Percentiles rank a stretch among this genome's conserved stretches.
These are phyloP conservation scores for Onychomys arenicola DNA, from an alignment of 2,797 vertebrate genomes.

Conservation along the genomic window DNA sequence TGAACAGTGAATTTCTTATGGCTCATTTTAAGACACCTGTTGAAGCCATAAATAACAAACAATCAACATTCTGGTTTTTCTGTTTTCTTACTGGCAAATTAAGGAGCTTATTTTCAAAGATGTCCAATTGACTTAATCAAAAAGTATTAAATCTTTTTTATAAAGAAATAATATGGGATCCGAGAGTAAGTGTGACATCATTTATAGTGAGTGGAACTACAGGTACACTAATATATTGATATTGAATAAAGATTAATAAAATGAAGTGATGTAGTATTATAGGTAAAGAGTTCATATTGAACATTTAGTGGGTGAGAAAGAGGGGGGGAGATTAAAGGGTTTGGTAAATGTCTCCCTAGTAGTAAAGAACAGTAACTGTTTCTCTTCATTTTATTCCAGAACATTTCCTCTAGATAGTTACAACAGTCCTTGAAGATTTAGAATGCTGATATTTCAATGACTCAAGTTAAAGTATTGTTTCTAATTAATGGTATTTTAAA, in stretches of 20 bases:
- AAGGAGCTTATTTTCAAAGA: not conserved
- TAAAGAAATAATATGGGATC: not conserved
- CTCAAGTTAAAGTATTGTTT: conserved; percentile 41
- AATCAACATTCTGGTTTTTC: not conserved
- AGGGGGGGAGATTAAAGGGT: not conserved
- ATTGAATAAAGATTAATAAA: not conserved
- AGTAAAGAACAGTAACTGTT: not conserved
- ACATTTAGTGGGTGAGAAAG: not conserved
- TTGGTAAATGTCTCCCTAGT: not conserved
- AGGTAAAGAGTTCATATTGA: not conserved
- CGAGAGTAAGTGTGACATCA: not conserved
- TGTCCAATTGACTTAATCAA: not conserved
- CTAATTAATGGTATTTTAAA: not conserved
- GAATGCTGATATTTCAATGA: not conserved
- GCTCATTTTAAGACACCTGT: not conserved
- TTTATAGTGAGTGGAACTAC: not conserved
- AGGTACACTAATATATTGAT: not conserved
- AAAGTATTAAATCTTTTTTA: not conserved
- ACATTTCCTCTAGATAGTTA: not conserved
- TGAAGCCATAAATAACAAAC: not conserved
- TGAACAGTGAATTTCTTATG: conserved; percentile 7
- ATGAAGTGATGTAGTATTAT: not conserved
- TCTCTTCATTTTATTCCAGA: not conserved
- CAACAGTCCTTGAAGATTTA: not conserved
- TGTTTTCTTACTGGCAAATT: conserved; percentile 28